phyloP scores from a whole-genome alignment of 2,888 invertebrate species.

The Hypomecis atomaria region DNA sequence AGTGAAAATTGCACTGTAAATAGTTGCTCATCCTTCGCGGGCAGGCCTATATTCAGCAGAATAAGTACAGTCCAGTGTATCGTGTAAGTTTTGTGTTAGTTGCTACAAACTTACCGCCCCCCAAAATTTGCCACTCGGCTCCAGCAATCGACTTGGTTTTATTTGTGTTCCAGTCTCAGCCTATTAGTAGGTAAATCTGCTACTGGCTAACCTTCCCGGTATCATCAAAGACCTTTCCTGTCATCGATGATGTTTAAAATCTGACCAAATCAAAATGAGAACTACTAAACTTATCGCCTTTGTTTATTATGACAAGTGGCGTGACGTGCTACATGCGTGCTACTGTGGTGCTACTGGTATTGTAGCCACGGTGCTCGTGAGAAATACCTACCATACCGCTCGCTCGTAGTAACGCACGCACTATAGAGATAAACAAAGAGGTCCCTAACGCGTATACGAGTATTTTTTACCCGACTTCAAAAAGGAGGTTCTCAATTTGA shows the following conservation, averaged over 20 bases:
- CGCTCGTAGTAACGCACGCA: not conserved
- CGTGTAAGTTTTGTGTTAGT: too few relatives aligned
- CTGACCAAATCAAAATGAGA: conserved; percentile 8
- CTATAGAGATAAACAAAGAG: not conserved
- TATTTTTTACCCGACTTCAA: too few relatives aligned
- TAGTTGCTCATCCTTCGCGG: not conserved
- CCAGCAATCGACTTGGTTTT: too few relatives aligned
- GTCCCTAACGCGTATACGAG: too few relatives aligned
- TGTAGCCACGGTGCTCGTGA: conserved; percentile 47
- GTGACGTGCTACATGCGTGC: conserved; percentile 41
- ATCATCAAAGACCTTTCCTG: too few relatives aligned
- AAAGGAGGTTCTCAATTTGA: too few relatives aligned
- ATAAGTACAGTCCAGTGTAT: too few relatives aligned
- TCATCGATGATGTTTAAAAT: conserved; percentile 1
- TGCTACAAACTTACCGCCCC: too few relatives aligned
- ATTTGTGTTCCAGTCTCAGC: not conserved
- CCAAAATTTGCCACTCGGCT: too few relatives aligned
- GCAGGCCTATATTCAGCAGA: not conserved
- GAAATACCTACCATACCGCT: conserved; percentile 44
- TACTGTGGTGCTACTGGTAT: not conserved
- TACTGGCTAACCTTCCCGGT: not conserved
- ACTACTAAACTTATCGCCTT: conserved; percentile 23
- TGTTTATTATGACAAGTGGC: conserved; percentile 70
- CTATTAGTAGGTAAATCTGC: not conserved
- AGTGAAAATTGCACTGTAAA: not conserved